These are phyloP conservation scores for Achatina immaculata DNA, from an alignment of 1,140 invertebrate genomes.

Conservation along the genomic window DNA sequence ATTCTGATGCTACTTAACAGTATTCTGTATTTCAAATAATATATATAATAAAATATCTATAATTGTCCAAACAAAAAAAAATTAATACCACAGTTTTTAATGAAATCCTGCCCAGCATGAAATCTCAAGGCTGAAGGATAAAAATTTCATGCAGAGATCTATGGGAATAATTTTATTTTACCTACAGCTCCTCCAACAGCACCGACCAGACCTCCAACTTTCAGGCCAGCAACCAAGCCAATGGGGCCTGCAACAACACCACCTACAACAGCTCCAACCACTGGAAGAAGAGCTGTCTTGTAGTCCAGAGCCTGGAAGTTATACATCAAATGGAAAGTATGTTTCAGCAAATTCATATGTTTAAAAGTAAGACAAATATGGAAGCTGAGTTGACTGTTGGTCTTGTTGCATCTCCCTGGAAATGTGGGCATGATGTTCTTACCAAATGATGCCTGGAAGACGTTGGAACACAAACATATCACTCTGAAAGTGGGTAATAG, in stretches of 20 bases:
- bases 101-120: too few relatives aligned
- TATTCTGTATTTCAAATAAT: too few relatives aligned
- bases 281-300: constrained; percentile 78
- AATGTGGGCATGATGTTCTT: background rate
- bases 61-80: too few relatives aligned
- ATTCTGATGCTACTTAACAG: too few relatives aligned
- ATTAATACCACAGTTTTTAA: too few relatives aligned
- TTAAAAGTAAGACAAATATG: background rate
- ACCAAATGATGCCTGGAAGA: background rate
- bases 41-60: too few relatives aligned
- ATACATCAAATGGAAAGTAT: background rate
- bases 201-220: constrained; percentile 57
- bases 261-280: constrained; percentile 80
- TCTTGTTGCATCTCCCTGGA: background rate
- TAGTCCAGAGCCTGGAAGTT: constrained; percentile 76
- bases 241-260: constrained; percentile 71
- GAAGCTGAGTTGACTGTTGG: background rate
- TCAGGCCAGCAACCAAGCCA: constrained; percentile 57
- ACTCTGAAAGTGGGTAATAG: too few relatives aligned
- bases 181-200: constrained; percentile 78
- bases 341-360: background rate
- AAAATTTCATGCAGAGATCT: too few relatives aligned
- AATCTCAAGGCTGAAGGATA: too few relatives aligned
- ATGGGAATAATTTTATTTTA: background rate
- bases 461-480: background rate